Evolutionary conservation across 2,113 vertebrate genomes (phyloP).

Genomic region (Panurus biarmicus): DNA sequence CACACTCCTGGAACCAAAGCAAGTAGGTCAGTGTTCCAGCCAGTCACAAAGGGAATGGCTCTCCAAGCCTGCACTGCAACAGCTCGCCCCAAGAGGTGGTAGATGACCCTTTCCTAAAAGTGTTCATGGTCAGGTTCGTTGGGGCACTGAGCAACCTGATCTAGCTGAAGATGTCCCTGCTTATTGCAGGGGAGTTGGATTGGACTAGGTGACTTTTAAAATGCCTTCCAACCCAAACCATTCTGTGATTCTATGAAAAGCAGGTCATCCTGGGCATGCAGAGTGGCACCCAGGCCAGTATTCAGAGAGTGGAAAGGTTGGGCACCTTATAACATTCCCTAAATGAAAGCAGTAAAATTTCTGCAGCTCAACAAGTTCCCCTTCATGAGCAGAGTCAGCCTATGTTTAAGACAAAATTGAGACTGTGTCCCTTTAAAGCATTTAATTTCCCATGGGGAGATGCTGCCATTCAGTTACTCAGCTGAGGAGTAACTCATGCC

Average conservation of each 20-base stretch:
- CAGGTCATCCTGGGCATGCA: neutral
- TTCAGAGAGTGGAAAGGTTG: neutral
- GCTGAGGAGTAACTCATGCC: neutral
- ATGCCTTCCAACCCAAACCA: neutral
- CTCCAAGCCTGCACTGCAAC: neutral
- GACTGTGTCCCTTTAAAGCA: neutral
- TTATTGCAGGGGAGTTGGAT: neutral
- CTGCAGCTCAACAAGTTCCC: neutral
- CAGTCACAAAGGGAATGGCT: neutral
- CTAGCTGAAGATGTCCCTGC: neutral
- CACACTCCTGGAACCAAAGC: neutral
- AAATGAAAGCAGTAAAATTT: neutral
- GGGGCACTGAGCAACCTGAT: neutral
- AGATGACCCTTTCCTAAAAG: neutral
- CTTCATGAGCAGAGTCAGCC: neutral
- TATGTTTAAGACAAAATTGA: neutral
- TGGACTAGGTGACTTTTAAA: neutral
- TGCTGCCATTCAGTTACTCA: neutral
- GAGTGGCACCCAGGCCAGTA: neutral
- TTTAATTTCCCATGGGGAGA: slow-evolving; percentile 11
- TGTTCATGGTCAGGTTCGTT: neutral
- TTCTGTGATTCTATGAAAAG: neutral
- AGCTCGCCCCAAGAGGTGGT: neutral
- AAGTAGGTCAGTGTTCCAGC: neutral
- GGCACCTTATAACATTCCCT: neutral